A percentile compares a stretch with the other conserved stretches of the same genome.
Conservation (phyloP, 2,113 vertebrate species). For the Hydrolagus affinis region DNA sequence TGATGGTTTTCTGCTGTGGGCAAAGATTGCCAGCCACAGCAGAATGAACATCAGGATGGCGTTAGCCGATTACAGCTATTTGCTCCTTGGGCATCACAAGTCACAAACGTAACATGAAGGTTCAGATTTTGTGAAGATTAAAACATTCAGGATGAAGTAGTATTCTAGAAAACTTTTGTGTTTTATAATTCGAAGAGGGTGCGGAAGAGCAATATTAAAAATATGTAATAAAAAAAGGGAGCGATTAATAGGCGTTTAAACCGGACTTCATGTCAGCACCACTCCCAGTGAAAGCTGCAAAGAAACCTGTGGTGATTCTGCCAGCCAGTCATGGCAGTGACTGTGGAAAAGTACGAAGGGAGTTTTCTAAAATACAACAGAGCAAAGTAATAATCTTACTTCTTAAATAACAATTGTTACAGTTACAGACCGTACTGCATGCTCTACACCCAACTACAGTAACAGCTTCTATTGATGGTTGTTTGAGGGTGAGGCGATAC, state of each 20-base stretch:
- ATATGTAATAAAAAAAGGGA: too few species aligned
- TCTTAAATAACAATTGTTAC: too few species aligned
- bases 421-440: too few species aligned
- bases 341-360: too few species aligned
- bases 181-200: too few species aligned
- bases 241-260: too few species aligned
- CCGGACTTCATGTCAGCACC: too few species aligned
- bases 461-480: neutral
- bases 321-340: neutral
- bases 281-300: too few species aligned
- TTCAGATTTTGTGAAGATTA: neutral
- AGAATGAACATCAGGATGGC: neutral
- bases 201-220: too few species aligned
- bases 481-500: neutral
- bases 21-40: neutral
- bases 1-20: neutral
- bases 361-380: too few species aligned
- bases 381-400: too few species aligned
- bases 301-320: neutral
- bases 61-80: neutral
- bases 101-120: neutral
- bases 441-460: neutral
- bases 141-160: neutral
- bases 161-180: too few species aligned
- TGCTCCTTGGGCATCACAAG: neutral